phyloP scores from a whole-genome alignment of 2,113 vertebrate genomes.

The Anthoscopus minutus region DNA sequence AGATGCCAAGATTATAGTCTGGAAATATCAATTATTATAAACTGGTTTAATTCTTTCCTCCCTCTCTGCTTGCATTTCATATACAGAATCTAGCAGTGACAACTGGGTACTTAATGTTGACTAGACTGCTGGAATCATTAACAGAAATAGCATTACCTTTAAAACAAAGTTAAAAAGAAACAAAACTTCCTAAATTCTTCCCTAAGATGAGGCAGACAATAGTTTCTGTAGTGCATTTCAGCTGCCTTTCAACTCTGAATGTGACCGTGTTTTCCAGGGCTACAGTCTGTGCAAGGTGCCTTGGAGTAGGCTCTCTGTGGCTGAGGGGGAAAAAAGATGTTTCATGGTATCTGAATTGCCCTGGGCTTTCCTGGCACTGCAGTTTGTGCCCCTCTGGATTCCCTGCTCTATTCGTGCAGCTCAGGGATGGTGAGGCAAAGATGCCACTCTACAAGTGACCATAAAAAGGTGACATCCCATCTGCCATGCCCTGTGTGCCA shows the following conservation, averaged over 20 bases:
- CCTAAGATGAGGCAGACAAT: neutral
- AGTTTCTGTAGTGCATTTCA: neutral
- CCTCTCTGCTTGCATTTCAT: neutral
- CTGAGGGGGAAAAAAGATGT: neutral
- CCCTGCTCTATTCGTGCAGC: neutral
- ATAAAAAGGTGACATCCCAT: accelerated
- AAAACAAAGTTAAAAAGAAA: neutral
- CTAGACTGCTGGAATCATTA: neutral
- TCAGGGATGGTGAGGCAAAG: neutral
- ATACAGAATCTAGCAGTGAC: neutral
- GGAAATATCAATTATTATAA: constrained; percentile 48
- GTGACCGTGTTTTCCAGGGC: neutral
- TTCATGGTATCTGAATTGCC: neutral
- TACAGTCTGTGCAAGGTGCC: neutral
- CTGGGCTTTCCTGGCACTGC: neutral
- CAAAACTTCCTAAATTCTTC: neutral
- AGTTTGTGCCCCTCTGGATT: neutral
- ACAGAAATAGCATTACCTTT: neutral
- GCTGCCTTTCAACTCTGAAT: neutral
- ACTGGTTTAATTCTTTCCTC: neutral
- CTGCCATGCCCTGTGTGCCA: no score
- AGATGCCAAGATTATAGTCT: constrained; percentile 26
- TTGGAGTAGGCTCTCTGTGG: neutral
- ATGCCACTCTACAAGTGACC: neutral
- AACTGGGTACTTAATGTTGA: neutral